Conservation (phyloP, 2,797 vertebrate genomes). For the Emydoidea blandingii region DNA sequence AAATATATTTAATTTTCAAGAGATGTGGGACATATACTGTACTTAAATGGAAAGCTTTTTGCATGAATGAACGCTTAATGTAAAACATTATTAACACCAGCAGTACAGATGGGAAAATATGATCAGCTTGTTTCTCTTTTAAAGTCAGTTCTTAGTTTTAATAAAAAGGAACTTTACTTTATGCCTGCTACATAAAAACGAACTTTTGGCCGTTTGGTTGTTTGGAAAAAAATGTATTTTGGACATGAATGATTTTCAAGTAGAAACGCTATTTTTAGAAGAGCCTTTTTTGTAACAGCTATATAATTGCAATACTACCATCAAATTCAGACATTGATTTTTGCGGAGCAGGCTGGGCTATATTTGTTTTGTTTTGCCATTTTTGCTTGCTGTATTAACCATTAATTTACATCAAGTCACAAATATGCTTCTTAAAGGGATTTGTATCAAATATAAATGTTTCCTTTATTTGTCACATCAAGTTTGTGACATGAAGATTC, state of each 20-base stretch:
- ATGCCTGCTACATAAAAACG: neutral
- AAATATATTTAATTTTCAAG: neutral
- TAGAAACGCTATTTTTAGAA: slow-evolving; percentile 36
- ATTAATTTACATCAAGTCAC: neutral
- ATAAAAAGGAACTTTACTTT: slow-evolving; percentile 22
- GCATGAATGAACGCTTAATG: neutral
- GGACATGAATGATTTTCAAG: slow-evolving; percentile 52
- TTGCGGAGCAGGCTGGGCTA: neutral
- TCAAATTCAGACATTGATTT: neutral
- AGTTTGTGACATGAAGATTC: neutral
- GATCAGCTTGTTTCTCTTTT: slow-evolving; percentile 33
- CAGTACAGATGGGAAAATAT: slow-evolving; percentile 34
- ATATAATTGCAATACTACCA: neutral
- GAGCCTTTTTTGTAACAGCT: neutral
- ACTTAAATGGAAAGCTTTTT: neutral
- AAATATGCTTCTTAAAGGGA: neutral
- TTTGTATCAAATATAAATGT: slow-evolving; percentile 12
- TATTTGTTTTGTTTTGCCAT: slow-evolving; percentile 51
- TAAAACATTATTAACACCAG: slow-evolving; percentile 42
- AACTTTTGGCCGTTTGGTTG: slow-evolving; percentile 42
- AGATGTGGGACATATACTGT: neutral
- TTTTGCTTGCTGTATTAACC: slow-evolving; percentile 56
- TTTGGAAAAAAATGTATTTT: slow-evolving; percentile 35
- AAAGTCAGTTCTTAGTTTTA: slow-evolving; percentile 27
- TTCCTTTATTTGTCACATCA: neutral